A percentile compares a stretch with the other conserved stretches of the same genome.
Evolutionary conservation across 2,113 vertebrate species (phyloP).

Genomic region (Lepisosteus oculatus): DNA sequence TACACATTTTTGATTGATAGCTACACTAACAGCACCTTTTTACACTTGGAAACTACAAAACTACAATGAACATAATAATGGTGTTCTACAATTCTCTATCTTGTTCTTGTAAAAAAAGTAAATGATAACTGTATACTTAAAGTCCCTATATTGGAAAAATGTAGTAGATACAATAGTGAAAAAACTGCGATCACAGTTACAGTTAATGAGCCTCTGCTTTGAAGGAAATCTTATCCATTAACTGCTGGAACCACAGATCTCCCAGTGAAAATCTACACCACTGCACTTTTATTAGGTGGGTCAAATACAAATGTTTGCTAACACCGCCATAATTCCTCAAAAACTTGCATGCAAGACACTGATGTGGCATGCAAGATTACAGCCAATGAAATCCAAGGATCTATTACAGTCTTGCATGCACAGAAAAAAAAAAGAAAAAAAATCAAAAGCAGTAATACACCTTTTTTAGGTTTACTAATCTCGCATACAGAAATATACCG

Average conservation of each 20-base stretch:
- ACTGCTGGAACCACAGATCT: slow-evolving; percentile 16
- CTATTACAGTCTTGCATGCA: slow-evolving; percentile 29
- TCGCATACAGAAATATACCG: slow-evolving; percentile 9
- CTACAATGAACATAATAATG: too few relatives aligned
- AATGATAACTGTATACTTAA: too few relatives aligned
- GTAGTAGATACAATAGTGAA: background rate
- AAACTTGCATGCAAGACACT: slow-evolving; percentile 32
- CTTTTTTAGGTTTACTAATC: slow-evolving; percentile 9
- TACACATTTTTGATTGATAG: slow-evolving; percentile 13
- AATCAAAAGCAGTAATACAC: slow-evolving; percentile 7
- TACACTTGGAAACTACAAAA: too few relatives aligned
- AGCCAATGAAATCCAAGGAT: slow-evolving; percentile 34
- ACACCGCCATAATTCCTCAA: slow-evolving; percentile 32
- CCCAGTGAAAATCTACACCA: slow-evolving; percentile 19
- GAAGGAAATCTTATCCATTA: slow-evolving; percentile 12
- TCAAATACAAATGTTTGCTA: slow-evolving; percentile 20
- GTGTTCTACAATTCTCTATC: too few relatives aligned
- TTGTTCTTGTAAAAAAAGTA: too few relatives aligned
- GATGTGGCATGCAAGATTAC: slow-evolving; percentile 30
- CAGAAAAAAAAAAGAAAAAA: slow-evolving; percentile 10
- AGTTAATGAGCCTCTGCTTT: slow-evolving; percentile 9
- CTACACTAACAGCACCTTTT: background rate
- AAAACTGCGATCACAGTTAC: background rate
- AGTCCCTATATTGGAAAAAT: background rate
- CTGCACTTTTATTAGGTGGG: slow-evolving; percentile 15